Base-by-base conservation (phyloP, 2,797 vertebrate species). In the Serranus cabrilla region DNA sequence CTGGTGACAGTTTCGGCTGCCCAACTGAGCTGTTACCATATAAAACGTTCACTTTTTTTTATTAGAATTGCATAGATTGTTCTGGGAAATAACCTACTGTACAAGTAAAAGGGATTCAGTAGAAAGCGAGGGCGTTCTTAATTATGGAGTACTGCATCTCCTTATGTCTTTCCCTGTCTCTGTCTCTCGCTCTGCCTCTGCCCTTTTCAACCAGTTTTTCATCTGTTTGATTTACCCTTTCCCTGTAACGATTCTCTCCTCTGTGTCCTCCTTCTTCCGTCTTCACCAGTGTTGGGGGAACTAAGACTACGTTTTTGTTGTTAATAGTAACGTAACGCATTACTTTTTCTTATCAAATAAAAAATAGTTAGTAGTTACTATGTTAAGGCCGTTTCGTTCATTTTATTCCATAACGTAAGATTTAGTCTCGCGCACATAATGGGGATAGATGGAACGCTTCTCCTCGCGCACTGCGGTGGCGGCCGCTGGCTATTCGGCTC, bases 111-210 rank as follows among this genome's bases (percentile, higher is more conserved):
- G 83, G 78, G 63, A 81, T 63, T 85, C 86, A 78, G 69, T 72
- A 81, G 75, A 81, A 59, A 84, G 86, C 14, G 49, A 74, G 82
- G 85, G 45, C 67, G 85, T 73, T 87, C 66, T 90, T 91, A 91
- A 92, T 91, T 89, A 87, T 84, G 83, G 72, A 71, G 57, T 37
- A 27, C 58, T 58, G 27, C 78, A 57, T 80, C 78, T 75, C 56
- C 65, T 37, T 71, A 43, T 76, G 27, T 85, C 31, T 78, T 51
- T 58, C 42, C 40, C 61, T 69, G 10, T 57, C 40, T 80, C 31
- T 45, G 47, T 64, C 70, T 45, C 51, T 64, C 70, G 46, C 25
- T 67, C 47, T 71, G 66, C 58, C 50, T 77, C 31, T 83, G 68
- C 76, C 63, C 71, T 80, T 68, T 62, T 61, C 59, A 72, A 66